Conservation (phyloP, 1,140 invertebrate species). For the Apis dorsata region DNA sequence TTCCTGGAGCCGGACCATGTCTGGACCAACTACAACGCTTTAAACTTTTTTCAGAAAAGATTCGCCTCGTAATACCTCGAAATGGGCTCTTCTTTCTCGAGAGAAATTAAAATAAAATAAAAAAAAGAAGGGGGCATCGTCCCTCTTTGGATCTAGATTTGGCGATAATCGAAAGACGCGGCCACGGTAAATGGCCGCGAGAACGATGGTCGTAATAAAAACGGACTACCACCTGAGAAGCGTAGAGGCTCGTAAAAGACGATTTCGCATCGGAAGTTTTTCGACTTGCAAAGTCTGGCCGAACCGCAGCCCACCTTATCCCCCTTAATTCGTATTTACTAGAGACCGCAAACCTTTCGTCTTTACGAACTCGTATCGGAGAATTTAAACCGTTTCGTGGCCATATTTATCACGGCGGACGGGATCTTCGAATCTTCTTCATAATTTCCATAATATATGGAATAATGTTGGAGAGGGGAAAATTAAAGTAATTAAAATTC, state of each 20-base stretch:
- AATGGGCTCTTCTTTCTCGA: background rate
- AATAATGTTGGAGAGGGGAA: too few relatives aligned
- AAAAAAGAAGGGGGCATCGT: too few relatives aligned
- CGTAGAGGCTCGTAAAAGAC: conserved; percentile 2
- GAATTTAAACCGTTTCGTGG: background rate
- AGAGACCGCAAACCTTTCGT: conserved; percentile 17
- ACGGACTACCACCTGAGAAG: background rate
- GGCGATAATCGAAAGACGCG: background rate
- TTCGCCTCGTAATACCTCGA: background rate
- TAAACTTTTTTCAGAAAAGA: background rate
- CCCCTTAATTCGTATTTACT: conserved; percentile 32
- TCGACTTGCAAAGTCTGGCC: conserved; percentile 17
- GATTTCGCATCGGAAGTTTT: conserved; percentile 10
- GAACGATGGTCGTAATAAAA: background rate
- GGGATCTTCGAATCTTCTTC: background rate
- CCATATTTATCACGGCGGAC: background rate
- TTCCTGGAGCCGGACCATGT: background rate
- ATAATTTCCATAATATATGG: background rate
- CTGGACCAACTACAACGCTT: background rate
- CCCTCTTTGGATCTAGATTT: too few relatives aligned
- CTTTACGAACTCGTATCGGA: background rate
- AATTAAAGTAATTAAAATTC: too few relatives aligned
- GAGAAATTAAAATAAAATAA: background rate
- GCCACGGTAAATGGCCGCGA: background rate
- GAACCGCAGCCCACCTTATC: background rate